Evolutionary conservation across 2,113 vertebrate genomes (phyloP).

Genomic region (Chloebia gouldiae): DNA sequence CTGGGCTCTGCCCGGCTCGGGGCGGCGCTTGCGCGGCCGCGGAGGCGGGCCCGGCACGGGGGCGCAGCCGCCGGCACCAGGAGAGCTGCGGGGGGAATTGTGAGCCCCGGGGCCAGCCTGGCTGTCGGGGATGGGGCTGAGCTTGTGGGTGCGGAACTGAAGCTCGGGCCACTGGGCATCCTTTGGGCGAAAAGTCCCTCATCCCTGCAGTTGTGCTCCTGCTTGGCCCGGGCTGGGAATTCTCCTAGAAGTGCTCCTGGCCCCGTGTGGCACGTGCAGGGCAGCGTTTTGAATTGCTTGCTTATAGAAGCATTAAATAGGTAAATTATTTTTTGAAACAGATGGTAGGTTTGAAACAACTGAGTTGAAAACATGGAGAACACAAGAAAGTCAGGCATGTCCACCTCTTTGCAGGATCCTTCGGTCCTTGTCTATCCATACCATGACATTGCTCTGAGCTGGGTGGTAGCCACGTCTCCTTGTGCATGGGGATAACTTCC

Average conservation of each 20-base stretch:
- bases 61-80: neutral
- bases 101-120: neutral
- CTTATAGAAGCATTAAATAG: neutral
- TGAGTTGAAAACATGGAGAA: neutral
- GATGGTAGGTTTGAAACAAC: neutral
- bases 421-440: rapidly evolving
- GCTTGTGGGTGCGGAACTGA: neutral
- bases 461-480: neutral
- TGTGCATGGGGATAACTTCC: neutral
- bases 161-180: neutral
- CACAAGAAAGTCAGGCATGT: neutral
- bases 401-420: neutral
- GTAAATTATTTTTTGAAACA: neutral
- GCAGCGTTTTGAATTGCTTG: neutral
- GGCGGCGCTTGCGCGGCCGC: slow-evolving; percentile 8
- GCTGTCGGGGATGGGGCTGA: neutral
- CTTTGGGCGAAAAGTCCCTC: neutral
- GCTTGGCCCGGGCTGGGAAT: neutral
- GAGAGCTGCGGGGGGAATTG: neutral
- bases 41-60: neutral
- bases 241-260: neutral
- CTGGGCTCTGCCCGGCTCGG: neutral
- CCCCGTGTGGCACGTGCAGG: neutral
- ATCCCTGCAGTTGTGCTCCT: neutral
- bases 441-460: neutral